Base-by-base conservation (phyloP, 1,140 invertebrate species). In the Drosophila parabipectinata region DNA sequence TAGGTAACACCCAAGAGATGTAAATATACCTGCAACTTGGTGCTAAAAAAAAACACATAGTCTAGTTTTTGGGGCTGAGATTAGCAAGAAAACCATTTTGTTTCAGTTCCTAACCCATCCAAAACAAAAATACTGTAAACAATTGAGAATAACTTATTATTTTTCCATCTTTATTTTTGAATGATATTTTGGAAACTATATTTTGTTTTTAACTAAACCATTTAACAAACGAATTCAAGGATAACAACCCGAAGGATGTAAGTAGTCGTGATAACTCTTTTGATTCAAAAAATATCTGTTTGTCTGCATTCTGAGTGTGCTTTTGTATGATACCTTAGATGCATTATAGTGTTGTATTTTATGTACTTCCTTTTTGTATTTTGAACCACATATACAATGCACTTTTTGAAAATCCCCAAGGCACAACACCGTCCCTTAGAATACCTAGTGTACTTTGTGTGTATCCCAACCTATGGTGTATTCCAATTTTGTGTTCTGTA, bases 241-340 rank as follows among this genome's bases (percentile, higher is more conserved):
- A 90, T 81, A 81, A 90, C 79, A 84, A 83, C 73, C 51, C 79
- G 32, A 90, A 90, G 88, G 88, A 90, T 84, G 88, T 90, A 90
- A 90, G 88, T 90, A 90, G 88, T 72, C 71, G 79, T 80, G 41
- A 58, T 69, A 73, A 80, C 64, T 48, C 15, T 68, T 30, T 77
- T 15, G 24, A 30, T 55, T 39, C 41, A 37, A 30, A 44, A 44
- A 9, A 51, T 44, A 54, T 59, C 21, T 54, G 28, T 62, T 26
- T 60, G 34, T 58, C 21, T 48, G 7, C 48, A 34, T 63, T 18
- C 21, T 51, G 39, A 44, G 62, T 66, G 44, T 81, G 66, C 72
- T 80, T 81, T 47, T 84, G 72, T 84, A 73, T 21, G 50, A 64
- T 48, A 15, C 28, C 53, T 26, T 62, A 24, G 21, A 56, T 59